Evolutionary conservation across 1,140 invertebrate genomes (phyloP).

Genomic region (Drosophila fuyamai): DNA sequence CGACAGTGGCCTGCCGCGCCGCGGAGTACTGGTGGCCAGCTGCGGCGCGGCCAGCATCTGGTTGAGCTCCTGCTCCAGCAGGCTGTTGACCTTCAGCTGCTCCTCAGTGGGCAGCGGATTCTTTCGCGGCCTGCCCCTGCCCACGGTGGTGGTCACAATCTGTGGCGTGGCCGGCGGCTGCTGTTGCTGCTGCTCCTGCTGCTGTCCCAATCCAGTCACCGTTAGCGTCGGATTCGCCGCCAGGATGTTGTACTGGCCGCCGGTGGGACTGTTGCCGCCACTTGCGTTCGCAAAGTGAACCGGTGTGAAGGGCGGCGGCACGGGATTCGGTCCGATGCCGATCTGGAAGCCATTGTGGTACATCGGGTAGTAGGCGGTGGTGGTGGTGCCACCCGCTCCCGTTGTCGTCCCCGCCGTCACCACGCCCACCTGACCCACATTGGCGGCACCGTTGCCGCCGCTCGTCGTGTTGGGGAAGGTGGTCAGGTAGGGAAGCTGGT

Average conservation of each 20-base stretch:
- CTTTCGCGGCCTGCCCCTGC: constrained; percentile 77
- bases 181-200: constrained; percentile 37
- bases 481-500: constrained; percentile 80
- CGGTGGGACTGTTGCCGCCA: constrained; percentile 63
- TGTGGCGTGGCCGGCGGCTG: constrained; percentile 47
- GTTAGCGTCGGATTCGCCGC: constrained; percentile 60
- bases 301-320: constrained; percentile 81
- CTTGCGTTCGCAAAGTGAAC: constrained; percentile 75
- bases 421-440: constrained; percentile 40
- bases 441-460: constrained; percentile 37
- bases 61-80: constrained; percentile 79
- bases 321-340: constrained; percentile 75
- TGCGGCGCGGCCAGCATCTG: constrained; percentile 77
- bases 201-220: constrained; percentile 40
- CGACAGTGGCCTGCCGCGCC: constrained; percentile 42
- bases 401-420: constrained; percentile 1
- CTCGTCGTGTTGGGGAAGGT: constrained; percentile 68
- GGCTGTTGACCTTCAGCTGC: constrained; percentile 69
- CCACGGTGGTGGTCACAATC: constrained; percentile 60
- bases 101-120: constrained; percentile 50
- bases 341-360: constrained; percentile 84
- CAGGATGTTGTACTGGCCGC: constrained; percentile 69
- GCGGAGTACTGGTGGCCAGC: constrained; percentile 35
- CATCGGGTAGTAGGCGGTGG: constrained; percentile 82
- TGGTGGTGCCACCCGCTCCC: constrained; percentile 31